phyloP scores from a whole-genome alignment of 2,113 vertebrate species.

The Typhlomys cinereus region DNA sequence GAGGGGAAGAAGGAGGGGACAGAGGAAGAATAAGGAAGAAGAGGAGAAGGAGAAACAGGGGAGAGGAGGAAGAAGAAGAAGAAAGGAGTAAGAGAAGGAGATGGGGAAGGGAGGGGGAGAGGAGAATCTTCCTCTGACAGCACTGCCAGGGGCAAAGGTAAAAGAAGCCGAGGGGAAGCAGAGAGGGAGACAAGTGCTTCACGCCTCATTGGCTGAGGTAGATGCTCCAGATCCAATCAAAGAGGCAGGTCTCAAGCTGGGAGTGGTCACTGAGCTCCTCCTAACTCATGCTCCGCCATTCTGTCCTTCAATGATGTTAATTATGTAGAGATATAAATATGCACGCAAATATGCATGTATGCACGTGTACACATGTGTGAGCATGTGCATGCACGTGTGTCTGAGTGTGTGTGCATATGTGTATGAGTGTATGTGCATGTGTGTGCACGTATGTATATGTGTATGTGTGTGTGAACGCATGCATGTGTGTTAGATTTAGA shows the following conservation, averaged over 20 bases:
- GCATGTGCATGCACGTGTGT: too few species aligned
- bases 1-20: background rate
- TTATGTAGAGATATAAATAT: background rate
- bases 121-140: accelerated
- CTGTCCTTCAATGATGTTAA: background rate
- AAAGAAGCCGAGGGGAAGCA: background rate
- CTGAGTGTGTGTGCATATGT: background rate
- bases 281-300: accelerated
- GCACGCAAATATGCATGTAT: background rate
- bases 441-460: background rate
- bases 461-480: background rate
- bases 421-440: too few species aligned
- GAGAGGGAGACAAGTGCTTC: background rate
- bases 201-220: accelerated
- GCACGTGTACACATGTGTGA: background rate
- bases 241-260: accelerated
- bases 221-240: too few species aligned
- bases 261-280: background rate
- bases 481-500: conserved; percentile 8
- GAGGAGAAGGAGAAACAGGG: accelerated
- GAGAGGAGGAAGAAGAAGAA: background rate
- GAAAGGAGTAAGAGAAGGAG: accelerated
- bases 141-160: accelerated
- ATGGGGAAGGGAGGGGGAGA: accelerated
- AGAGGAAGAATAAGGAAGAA: background rate